Base-by-base conservation (phyloP, 2,113 vertebrate species). In the Hyaena hyaena region DNA sequence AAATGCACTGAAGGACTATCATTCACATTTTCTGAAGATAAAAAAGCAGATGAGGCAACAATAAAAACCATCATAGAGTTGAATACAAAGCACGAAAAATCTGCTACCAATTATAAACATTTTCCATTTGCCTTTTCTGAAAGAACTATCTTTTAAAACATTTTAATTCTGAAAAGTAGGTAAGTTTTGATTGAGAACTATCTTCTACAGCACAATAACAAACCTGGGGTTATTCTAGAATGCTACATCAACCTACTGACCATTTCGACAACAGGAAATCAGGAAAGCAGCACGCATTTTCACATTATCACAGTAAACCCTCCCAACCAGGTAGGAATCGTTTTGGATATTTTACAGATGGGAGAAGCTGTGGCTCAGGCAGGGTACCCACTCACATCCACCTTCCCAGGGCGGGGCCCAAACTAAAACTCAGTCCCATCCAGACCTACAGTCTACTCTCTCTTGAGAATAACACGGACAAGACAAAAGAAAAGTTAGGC, bases 81-180 rank as follows among this genome's bases (percentile, higher is more conserved):
- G 24, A 88, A 61, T 9, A 86, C n/a, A 91, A 93, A 94, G 85
- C 55, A 58, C 39, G 85, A 79, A 55, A 96, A 93, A 68, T 68
- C 14, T 85, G 71, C 73, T 55, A 71, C 7, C 31, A 58, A 58
- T 50, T 77, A 87, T 7, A 91, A 77, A 68, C 11, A 2, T 88
- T 89, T 55, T 50, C 82, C 53, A 26, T 53, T 48, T 86, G 43
- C 14, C 74, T 43, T 92, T 82, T 65, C 65, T 26, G 7, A 19
- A 35, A 79, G 12, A 88, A 53, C 11, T 31, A 31, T 14, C 12
- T 28, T 39, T 65, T 90, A 31, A 81, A 81, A 89, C 63, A 43
- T 73, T 82, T 92, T 21, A 83, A 90, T 69, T 31, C 74, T 76
- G 93, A 84, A 93, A n/a, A 68, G 33, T 63, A 86, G 61, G 9